Evolutionary conservation across 2,113 vertebrate genomes (phyloP).

Genomic region (Poecilia latipinna): DNA sequence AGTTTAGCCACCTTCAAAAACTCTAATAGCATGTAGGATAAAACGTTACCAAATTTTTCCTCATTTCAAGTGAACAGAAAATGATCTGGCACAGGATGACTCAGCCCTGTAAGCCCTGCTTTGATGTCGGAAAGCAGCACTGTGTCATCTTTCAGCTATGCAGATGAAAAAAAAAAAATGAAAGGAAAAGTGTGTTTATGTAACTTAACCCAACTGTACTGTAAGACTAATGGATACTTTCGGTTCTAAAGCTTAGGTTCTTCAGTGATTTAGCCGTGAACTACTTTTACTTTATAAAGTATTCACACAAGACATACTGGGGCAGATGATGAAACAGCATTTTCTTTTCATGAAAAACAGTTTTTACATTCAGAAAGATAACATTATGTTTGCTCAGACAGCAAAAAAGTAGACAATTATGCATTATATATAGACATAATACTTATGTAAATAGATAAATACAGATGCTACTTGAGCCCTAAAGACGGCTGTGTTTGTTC

Average conservation of each 20-base stretch:
- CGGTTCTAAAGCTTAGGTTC: background rate
- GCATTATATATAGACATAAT: no score
- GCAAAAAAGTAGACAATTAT: background rate
- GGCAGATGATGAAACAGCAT: background rate
- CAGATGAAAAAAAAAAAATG: background rate
- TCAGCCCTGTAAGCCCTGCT: background rate
- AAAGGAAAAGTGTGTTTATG: conserved; percentile 2
- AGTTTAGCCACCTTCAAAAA: background rate
- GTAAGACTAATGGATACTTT: background rate
- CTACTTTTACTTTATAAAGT: background rate
- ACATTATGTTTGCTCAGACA: background rate
- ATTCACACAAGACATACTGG: background rate
- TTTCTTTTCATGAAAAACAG: no score
- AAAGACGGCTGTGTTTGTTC: no score
- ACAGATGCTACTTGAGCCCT: no score
- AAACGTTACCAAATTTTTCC: background rate
- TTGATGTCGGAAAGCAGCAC: no score
- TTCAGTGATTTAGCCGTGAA: background rate
- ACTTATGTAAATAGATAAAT: no score
- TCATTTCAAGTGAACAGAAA: background rate
- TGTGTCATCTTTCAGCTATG: background rate
- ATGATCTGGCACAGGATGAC: conserved; percentile 3
- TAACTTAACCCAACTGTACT: background rate
- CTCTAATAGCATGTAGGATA: background rate
- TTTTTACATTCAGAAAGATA: background rate